A percentile compares a stretch with the other conserved stretches of the same genome.
phyloP scores from a whole-genome alignment of 2,888 invertebrate species.

The Spisula solida region DNA sequence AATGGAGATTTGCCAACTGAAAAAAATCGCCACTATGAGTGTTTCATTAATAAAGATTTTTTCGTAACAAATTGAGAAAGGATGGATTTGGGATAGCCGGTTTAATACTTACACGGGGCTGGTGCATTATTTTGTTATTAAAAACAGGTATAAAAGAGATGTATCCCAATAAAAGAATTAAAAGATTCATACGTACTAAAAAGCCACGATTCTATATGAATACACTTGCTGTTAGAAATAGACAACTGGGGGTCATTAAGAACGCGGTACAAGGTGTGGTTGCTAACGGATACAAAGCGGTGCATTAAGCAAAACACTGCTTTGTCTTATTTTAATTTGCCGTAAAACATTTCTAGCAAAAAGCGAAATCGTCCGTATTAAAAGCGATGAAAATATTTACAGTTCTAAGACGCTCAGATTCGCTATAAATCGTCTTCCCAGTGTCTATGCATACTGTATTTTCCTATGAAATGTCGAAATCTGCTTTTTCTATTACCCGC shows the following conservation, averaged over 20 bases:
- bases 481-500: slow-evolving; percentile 72
- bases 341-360: background rate
- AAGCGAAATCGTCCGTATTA: slow-evolving; percentile 8
- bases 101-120: background rate
- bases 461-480: slow-evolving; percentile 31
- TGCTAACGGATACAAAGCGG: background rate
- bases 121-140: background rate
- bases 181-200: background rate
- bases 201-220: background rate
- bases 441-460: slow-evolving; percentile 44
- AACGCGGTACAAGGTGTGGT: background rate
- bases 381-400: slow-evolving; percentile 16
- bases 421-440: slow-evolving; percentile 12
- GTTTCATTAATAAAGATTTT: background rate
- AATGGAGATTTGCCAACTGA: slow-evolving; percentile 48
- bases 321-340: slow-evolving; percentile 5
- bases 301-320: background rate
- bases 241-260: background rate
- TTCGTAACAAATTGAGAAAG: background rate
- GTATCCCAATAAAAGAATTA: background rate
- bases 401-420: background rate
- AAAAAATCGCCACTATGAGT: background rate
- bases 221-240: background rate
- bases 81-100: no score
- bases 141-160: background rate